Evolutionary conservation across 2,888 invertebrate genomes (phyloP), one percentile per base, ranked within the genome.

Genomic region (Pocota personata): DNA sequence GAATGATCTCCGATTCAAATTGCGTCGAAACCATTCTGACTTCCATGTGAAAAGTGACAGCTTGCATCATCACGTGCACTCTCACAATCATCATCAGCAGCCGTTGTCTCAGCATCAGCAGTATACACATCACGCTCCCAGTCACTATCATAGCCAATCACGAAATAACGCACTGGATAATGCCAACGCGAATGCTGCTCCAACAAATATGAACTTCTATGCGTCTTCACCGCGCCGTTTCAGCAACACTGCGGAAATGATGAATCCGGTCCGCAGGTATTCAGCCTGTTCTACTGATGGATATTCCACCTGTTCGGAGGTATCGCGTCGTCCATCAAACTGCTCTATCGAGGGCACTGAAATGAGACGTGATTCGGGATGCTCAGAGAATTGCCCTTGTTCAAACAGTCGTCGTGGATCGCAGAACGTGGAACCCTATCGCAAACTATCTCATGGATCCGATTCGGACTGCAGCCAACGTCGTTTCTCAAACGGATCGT

Each of bases 221-320:
- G 88, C 89, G 24, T 91, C 90, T 87, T 89, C 89, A 91, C 88
- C 95, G 16, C 93, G 96, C 37, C 93, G 96, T 87, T 92, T 95
- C 89, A 95, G 95, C 57, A 95, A 95, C 27, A 95, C 96, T 88
- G 96, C 96, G 77, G 83, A 83, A 7, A 50, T 79, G 30, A 60
- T 60, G 8, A 73, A 73, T 19, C 77, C 84, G 14, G 89, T 89
- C 21, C 89, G 92, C 27, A 92, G 92, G 27, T 89, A 92, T 37
- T 93, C 93, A 43, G 92, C 91, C 66, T 92, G 92, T 71, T 93
- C 93, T 1, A 92, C 92, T 71, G 90, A 90, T 78, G 91, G 91
- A 32, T 91, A 90, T 73, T 89, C 89, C 12, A 89, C 89, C 37
- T 90, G 89, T 48, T 89, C 89, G 7, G 92, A 92, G 12, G 88